A percentile compares a stretch with the other conserved stretches of the same genome.
Conservation (phyloP, 1,140 invertebrate genomes). For the Drosophila subpulchrella region DNA sequence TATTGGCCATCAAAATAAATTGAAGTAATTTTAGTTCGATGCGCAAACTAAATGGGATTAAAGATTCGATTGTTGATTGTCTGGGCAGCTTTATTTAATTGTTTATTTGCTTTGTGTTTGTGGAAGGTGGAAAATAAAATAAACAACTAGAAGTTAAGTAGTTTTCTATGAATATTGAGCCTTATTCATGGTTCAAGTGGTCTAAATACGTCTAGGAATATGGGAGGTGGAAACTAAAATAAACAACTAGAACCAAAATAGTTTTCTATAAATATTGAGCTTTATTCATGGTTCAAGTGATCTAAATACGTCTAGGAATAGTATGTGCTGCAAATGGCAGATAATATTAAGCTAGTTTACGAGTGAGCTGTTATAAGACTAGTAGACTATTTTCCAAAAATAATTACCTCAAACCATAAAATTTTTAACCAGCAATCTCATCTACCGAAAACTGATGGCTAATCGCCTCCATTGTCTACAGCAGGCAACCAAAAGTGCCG, state of each 20-base stretch:
- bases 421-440: background rate
- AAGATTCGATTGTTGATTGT: constrained; percentile 52
- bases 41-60: constrained; percentile 67
- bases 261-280: background rate
- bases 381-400: background rate
- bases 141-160: background rate
- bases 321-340: background rate
- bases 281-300: constrained; percentile 3
- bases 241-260: background rate
- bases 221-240: too few species aligned
- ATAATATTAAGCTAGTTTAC: constrained; percentile 1
- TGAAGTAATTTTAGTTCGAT: constrained; percentile 63
- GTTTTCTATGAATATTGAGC: background rate
- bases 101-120: constrained; percentile 44
- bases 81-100: constrained; percentile 48
- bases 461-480: constrained; percentile 59
- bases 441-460: constrained; percentile 27
- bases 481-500: constrained; percentile 57
- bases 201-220: constrained; percentile 3
- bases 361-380: background rate
- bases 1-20: constrained; percentile 71
- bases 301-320: constrained; percentile 3
- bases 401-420: constrained; percentile 14
- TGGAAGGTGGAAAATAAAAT: constrained; percentile 1
- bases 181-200: constrained; percentile 3